These are phyloP conservation scores for Boulengeromyrus knoepffleri DNA, from an alignment of 2,113 vertebrate genomes.

Conservation along the genomic window DNA sequence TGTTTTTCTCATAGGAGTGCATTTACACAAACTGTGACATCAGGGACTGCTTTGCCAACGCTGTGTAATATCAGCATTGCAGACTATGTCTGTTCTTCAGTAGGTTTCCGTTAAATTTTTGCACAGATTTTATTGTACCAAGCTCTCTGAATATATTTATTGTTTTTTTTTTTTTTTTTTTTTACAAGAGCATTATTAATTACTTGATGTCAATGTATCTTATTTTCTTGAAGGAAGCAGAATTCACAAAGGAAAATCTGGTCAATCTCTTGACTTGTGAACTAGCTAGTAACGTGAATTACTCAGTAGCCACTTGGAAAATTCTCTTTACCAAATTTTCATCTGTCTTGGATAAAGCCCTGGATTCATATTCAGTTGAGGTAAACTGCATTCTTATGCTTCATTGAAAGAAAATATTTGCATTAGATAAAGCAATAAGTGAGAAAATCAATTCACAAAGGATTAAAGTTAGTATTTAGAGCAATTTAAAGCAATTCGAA, in stretches of 20 bases:
- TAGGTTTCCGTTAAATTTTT: conserved; percentile 21
- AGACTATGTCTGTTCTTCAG: conserved; percentile 37
- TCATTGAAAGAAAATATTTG: background rate
- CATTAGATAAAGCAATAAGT: background rate
- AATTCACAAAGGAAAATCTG: conserved; percentile 26
- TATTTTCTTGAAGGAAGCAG: conserved; percentile 26
- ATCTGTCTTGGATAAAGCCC: conserved; percentile 25
- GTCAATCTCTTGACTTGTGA: conserved; percentile 27
- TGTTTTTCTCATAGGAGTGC: background rate
- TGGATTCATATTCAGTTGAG: conserved; percentile 20
- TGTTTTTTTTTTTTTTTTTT: background rate
- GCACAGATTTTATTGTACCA: background rate
- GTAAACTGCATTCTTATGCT: background rate
- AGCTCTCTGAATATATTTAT: background rate
- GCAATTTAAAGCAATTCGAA: background rate
- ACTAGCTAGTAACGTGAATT: background rate
- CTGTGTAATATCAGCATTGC: conserved; percentile 33
- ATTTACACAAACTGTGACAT: background rate
- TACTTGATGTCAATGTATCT: background rate
- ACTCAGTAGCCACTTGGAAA: conserved; percentile 23
- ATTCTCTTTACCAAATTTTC: conserved; percentile 28
- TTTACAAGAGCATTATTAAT: background rate
- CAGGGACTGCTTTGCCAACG: background rate
- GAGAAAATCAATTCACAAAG: background rate
- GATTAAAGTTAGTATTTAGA: background rate